Evolutionary conservation across 2,797 vertebrate species (phyloP).

Genomic region (Sebastes elongatus): DNA sequence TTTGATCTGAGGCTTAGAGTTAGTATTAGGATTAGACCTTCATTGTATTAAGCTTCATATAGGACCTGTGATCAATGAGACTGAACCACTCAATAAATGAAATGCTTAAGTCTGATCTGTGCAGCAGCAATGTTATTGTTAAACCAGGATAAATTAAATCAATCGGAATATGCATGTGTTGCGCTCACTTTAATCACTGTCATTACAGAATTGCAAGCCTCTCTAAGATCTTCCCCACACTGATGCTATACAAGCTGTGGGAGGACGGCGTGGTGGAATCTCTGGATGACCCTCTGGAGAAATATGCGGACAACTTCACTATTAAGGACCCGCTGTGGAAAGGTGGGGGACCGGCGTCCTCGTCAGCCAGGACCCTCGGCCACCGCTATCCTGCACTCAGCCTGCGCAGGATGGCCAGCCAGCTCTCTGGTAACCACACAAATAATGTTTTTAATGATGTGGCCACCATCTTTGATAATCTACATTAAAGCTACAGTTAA

Average conservation of each 20-base stretch:
- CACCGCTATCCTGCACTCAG: slow-evolving; percentile 83
- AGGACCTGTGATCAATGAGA: slow-evolving; percentile 4
- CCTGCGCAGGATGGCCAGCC: slow-evolving; percentile 92
- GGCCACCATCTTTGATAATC: not conserved
- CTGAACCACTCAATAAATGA: slow-evolving; percentile 37
- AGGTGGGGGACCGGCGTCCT: slow-evolving; percentile 50
- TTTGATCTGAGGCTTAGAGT: slow-evolving; percentile 20
- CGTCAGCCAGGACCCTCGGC: slow-evolving; percentile 40
- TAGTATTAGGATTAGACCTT: slow-evolving; percentile 28
- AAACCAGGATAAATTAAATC: slow-evolving; percentile 17
- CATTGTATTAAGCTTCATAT: not conserved
- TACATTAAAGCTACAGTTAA: not conserved
- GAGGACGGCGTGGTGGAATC: slow-evolving; percentile 88
- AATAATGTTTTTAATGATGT: not conserved
- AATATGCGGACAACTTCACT: slow-evolving; percentile 86
- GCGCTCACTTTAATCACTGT: slow-evolving; percentile 9
- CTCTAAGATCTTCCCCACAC: slow-evolving; percentile 93
- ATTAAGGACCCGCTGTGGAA: slow-evolving; percentile 90
- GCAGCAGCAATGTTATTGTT: not conserved
- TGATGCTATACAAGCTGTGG: slow-evolving; percentile 95
- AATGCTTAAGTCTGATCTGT: slow-evolving; percentile 9
- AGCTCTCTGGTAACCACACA: slow-evolving; percentile 88
- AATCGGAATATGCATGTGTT: not conserved
- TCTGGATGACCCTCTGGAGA: slow-evolving; percentile 89
- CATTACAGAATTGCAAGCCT: slow-evolving; percentile 89